These are phyloP conservation scores for Calameuta filiformis DNA, from an alignment of 2,888 invertebrate species.

Conservation along the genomic window DNA sequence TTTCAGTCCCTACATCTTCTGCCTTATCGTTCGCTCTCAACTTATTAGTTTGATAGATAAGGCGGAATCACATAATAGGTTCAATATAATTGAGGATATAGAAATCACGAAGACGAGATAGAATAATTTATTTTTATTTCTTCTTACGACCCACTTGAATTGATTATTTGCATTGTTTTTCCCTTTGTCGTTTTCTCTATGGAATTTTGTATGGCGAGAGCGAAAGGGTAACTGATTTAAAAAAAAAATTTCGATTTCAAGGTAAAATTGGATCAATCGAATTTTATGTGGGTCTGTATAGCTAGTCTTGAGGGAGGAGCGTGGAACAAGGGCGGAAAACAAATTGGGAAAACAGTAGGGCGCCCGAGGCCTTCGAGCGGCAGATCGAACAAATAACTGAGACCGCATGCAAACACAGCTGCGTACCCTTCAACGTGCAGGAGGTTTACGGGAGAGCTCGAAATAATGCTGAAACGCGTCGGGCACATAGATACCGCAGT, in stretches of 20 bases:
- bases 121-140: not conserved
- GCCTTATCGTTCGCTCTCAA: not conserved
- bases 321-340: conserved; percentile 25
- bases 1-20: not conserved
- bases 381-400: conserved; percentile 29
- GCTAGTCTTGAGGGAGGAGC: conserved; percentile 4
- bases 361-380: conserved; percentile 28
- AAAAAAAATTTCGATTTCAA: conserved; percentile 19
- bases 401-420: conserved; percentile 26
- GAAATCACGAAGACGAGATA: not conserved
- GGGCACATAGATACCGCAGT: not conserved
- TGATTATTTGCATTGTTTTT: not conserved
- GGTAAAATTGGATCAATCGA: conserved; percentile 26
- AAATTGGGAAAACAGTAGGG: conserved; percentile 33
- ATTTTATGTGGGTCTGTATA: conserved; percentile 17
- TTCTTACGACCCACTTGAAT: not conserved
- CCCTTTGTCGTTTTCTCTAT: not conserved
- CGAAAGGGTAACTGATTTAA: not conserved
- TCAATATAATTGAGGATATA: not conserved
- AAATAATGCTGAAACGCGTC: not conserved
- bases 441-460: not conserved
- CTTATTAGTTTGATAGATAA: not conserved
- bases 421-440: not conserved
- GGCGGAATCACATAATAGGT: not conserved
- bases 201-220: not conserved